phyloP scores from a whole-genome alignment of 2,797 vertebrate genomes.

The Florisuga fusca region DNA sequence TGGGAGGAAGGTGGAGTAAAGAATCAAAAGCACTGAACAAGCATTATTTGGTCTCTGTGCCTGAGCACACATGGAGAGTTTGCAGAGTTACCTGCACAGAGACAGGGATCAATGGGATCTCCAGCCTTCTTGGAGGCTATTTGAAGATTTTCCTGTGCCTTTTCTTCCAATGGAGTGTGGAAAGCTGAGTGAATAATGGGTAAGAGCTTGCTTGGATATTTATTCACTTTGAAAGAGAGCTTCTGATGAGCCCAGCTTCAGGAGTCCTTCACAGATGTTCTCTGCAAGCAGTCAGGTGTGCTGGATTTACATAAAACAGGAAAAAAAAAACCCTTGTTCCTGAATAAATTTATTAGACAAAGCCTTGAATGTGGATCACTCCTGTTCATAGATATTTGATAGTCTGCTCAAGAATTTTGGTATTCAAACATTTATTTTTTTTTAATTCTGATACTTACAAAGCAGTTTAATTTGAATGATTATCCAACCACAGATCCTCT shows the following conservation, averaged over 20 bases:
- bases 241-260: not conserved
- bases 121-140: not conserved
- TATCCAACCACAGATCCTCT: not conserved
- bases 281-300: not conserved
- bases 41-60: not conserved
- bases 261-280: not conserved
- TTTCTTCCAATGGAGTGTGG: not conserved
- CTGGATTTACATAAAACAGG: not conserved
- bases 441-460: not conserved
- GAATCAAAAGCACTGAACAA: not conserved
- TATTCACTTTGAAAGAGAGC: not conserved
- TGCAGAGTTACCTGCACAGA: not conserved
- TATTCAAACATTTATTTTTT: not conserved
- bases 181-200: not conserved
- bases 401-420: not conserved
- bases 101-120: not conserved
- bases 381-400: not conserved
- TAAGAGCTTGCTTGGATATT: not conserved
- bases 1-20: not conserved
- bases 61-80: not conserved
- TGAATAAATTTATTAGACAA: not conserved
- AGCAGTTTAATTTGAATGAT: conserved; percentile 9
- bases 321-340: not conserved
- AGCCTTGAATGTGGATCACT: not conserved
- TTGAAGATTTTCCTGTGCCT: not conserved